Conservation (phyloP, 2,888 invertebrate genomes). For the Pseudanteris insignis region DNA sequence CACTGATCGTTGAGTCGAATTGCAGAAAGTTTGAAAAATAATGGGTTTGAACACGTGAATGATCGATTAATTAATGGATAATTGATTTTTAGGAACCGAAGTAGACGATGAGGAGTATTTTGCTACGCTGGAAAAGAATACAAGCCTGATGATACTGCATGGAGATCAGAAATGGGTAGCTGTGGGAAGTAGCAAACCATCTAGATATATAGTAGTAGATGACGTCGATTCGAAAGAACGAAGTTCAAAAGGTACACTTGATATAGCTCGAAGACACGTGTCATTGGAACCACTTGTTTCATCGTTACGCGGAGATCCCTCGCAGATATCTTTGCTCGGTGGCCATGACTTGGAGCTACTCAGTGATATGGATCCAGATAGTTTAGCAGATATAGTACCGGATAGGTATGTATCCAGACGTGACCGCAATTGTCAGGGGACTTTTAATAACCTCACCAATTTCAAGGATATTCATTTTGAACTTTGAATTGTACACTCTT, state of each 20-base stretch:
- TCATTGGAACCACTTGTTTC: slow-evolving; percentile 60
- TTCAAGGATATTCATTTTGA: too few species aligned
- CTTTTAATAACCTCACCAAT: too few species aligned
- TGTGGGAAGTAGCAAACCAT: slow-evolving; percentile 58
- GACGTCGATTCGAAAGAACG: slow-evolving; percentile 54
- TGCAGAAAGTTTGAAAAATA: too few species aligned
- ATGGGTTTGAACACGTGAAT: too few species aligned
- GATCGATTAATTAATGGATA: too few species aligned
- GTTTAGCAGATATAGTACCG: slow-evolving; percentile 82
- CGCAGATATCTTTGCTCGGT: slow-evolving; percentile 84
- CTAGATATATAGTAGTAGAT: slow-evolving; percentile 61
- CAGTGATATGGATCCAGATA: slow-evolving; percentile 91
- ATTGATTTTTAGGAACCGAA: slow-evolving; percentile 77
- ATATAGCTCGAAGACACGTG: slow-evolving; percentile 50
- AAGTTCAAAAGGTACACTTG: slow-evolving; percentile 47
- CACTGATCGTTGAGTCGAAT: too few species aligned
- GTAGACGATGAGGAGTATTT: slow-evolving; percentile 96
- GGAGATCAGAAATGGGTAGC: slow-evolving; percentile 80
- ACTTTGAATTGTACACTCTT: too few species aligned
- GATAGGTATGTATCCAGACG: slow-evolving; percentile 75
- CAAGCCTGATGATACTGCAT: slow-evolving; percentile 83
- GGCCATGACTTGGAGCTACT: slow-evolving; percentile 85
- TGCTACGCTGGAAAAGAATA: slow-evolving; percentile 87
- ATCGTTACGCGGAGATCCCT: slow-evolving; percentile 71
- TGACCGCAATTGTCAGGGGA: too few species aligned